These are phyloP conservation scores for Nephrotoma appendiculata DNA, from an alignment of 2,888 invertebrate species.

Conservation along the genomic window DNA sequence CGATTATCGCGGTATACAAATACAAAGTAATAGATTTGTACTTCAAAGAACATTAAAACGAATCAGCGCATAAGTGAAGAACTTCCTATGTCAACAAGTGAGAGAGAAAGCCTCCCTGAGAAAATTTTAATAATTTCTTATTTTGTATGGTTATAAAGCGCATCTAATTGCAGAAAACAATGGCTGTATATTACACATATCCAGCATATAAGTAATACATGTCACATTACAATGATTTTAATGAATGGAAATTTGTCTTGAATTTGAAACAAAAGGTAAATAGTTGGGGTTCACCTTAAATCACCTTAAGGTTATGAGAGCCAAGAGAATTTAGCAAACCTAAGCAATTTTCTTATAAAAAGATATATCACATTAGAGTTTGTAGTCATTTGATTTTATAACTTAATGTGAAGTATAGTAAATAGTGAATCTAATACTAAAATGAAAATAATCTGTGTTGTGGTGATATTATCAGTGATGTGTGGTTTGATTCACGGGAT, in stretches of 20 bases:
- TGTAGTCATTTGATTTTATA: neutral
- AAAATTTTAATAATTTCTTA: too few relatives aligned
- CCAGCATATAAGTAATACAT: neutral
- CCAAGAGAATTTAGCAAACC: neutral
- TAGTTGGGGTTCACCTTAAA: neutral
- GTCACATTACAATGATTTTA: neutral
- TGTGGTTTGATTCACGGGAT: neutral
- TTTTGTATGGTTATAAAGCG: neutral
- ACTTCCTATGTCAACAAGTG: too few relatives aligned
- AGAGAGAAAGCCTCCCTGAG: too few relatives aligned
- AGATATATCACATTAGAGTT: neutral
- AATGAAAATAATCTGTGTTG: neutral
- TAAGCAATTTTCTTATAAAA: neutral
- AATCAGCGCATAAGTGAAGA: too few relatives aligned
- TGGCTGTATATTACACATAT: neutral
- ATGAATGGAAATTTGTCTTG: neutral
- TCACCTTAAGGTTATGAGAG: neutral
- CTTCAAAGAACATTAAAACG: too few relatives aligned
- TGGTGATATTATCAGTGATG: neutral
- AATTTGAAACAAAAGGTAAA: neutral
- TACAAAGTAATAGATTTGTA: too few relatives aligned
- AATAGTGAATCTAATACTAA: neutral
- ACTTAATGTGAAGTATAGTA: neutral
- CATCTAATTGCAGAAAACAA: neutral
- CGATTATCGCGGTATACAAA: too few relatives aligned